A percentile compares a stretch with the other conserved stretches of the same genome.
Evolutionary conservation across 2,113 vertebrate genomes (phyloP).

Genomic region (Cisticola juncidis): DNA sequence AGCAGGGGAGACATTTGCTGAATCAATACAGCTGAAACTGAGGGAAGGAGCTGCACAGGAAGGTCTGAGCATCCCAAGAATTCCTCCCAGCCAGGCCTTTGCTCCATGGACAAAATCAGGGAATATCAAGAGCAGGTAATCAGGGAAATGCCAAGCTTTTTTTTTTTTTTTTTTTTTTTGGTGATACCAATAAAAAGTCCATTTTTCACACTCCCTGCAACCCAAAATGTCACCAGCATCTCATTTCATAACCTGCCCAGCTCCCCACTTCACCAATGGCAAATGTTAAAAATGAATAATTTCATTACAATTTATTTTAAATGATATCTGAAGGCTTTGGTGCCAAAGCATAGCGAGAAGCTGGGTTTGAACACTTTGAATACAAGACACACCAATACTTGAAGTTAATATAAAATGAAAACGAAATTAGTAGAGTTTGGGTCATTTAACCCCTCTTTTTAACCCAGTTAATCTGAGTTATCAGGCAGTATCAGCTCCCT

Average conservation of each 20-base stretch:
- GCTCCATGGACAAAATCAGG: not conserved
- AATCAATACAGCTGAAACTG: not conserved
- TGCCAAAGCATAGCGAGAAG: not conserved
- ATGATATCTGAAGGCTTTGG: not conserved
- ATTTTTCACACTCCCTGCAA: not conserved
- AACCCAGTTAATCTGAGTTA: not conserved
- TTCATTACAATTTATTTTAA: not conserved
- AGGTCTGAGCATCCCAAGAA: not conserved
- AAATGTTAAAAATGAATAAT: not conserved
- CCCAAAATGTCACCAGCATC: not conserved
- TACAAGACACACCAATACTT: not conserved
- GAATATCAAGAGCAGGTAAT: not conserved
- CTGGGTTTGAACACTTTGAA: not conserved
- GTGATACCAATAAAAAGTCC: not conserved
- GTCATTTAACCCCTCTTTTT: not conserved
- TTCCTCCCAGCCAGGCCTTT: not conserved
- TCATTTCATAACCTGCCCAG: not conserved
- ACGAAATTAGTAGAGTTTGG: not conserved
- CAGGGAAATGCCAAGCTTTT: not conserved
- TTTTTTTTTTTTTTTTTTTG: accelerated
- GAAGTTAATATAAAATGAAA: not conserved
- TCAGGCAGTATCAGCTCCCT: not conserved
- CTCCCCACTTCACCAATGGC: not conserved
- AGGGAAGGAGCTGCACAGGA: not conserved
- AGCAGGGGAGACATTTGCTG: not conserved